Conservation (phyloP, 2,113 vertebrate species). For the Centropus unirufus region DNA sequence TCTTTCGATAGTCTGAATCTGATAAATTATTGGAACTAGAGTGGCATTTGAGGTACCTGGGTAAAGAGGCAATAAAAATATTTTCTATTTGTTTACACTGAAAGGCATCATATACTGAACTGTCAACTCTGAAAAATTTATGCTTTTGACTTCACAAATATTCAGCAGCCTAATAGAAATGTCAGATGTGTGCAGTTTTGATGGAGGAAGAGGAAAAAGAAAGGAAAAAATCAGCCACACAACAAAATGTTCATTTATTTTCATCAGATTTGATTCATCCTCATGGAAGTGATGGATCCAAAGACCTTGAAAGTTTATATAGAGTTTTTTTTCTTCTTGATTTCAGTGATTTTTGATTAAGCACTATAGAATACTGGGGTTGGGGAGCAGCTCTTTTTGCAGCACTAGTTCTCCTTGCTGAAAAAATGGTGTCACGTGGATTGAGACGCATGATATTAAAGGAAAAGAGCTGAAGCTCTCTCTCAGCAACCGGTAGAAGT, state of each 20-base stretch:
- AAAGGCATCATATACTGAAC: conserved; percentile 37
- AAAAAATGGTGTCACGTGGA: not conserved
- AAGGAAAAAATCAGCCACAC: not conserved
- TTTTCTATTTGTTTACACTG: conserved; percentile 55
- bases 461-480: not conserved
- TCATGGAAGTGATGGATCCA: not conserved
- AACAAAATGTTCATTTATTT: conserved; percentile 43
- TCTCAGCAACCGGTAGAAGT: not conserved
- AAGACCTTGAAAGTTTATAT: not conserved
- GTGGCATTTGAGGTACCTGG: not conserved
- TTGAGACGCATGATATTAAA: not conserved
- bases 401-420: not conserved
- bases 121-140: conserved; percentile 66
- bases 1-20: not conserved
- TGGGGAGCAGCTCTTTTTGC: not conserved
- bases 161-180: conserved; percentile 50
- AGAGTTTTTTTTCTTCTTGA: not conserved
- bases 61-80: conserved; percentile 54
- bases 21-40: conserved; percentile 11
- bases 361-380: not conserved
- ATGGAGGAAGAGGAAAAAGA: not conserved
- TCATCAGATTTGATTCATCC: not conserved
- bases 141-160: conserved; percentile 38
- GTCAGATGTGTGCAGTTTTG: not conserved
- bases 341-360: conserved; percentile 31